Conservation (phyloP, 2,797 vertebrate genomes). For the Echiichthys vipera region DNA sequence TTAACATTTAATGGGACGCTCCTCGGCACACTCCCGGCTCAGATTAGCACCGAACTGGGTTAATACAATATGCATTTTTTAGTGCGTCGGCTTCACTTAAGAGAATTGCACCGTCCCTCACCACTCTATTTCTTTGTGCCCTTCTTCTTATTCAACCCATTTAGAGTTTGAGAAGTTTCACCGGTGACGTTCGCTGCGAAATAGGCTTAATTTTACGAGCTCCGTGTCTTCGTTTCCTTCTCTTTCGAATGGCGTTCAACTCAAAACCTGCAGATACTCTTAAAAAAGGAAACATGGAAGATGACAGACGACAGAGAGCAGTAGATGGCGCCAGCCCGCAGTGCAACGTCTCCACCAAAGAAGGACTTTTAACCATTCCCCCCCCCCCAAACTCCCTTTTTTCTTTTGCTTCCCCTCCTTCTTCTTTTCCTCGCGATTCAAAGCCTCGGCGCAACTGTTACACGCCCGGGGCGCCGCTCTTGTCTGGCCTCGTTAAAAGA, state of each 20-base stretch:
- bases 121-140: constrained; percentile 16
- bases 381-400: constrained; percentile 5
- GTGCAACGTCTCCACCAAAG: constrained; percentile 20
- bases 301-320: constrained; percentile 47
- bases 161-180: constrained; percentile 23
- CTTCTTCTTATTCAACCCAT: not conserved
- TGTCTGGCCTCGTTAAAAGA: constrained; percentile 80
- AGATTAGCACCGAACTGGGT: constrained; percentile 62
- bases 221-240: not conserved
- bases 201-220: not conserved
- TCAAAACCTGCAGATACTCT: constrained; percentile 23
- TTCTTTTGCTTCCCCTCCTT: not conserved
- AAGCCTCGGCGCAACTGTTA: constrained; percentile 59
- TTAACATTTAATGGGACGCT: constrained; percentile 61
- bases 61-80: constrained; percentile 63
- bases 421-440: constrained; percentile 39
- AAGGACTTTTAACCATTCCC: constrained; percentile 24
- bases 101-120: constrained; percentile 37
- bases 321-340: constrained; percentile 77
- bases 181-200: not conserved
- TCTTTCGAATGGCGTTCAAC: not conserved
- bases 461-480: constrained; percentile 65
- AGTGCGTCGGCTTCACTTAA: constrained; percentile 50
- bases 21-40: constrained; percentile 45
- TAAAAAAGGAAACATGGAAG: not conserved